Base-by-base conservation (phyloP, 2,113 vertebrate species). In the Hippocampus barbouri region DNA sequence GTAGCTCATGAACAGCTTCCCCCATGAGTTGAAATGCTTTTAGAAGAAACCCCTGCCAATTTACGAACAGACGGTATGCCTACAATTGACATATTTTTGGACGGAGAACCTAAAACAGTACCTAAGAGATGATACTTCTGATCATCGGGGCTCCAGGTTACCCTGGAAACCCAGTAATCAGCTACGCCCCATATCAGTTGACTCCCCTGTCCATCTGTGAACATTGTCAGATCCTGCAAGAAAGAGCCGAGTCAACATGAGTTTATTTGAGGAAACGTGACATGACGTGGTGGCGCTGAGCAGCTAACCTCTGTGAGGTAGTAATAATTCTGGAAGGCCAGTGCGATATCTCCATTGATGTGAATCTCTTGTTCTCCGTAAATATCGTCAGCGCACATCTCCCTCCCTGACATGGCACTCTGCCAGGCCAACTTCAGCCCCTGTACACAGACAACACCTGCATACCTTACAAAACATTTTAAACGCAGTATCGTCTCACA, bases 391-490 rank as follows among this genome's bases (percentile, higher is more conserved):
- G 95, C 94, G 73, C 97, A 98, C 65, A 98, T 94, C 51, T 99
- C 96, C 67, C 74, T 89, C 61, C 97, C 97, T 0, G 96, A 95
- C 56, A 91, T 87, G 0, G 95, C 94, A 0, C 97, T 98, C 87
- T 98, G 95, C 97, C 97, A 98, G 0, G 96, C 93, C 56, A 95
- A 98, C 87, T 99, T 98, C 0, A 97, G 90, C 0, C 97, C 97
- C 97, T 99, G 87, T 6, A n/a, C 1, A 66, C 11, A 81, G 64
- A 80, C 16, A 60, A 41, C 5, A 79, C 25, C n/a, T n/a, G 21
- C 43, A 47, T 66, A 18, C 10, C 15, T 30, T n/a, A 16, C 59
- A 61, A 6, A 8, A 8, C 8, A 7, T 8, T 8, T 7, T 14
- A 25, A 9, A 30, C 4, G 7, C 27, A 30, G 10, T 23, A 51